Evolutionary conservation across 2,888 invertebrate genomes (phyloP).

Genomic region (Noctua comes): DNA sequence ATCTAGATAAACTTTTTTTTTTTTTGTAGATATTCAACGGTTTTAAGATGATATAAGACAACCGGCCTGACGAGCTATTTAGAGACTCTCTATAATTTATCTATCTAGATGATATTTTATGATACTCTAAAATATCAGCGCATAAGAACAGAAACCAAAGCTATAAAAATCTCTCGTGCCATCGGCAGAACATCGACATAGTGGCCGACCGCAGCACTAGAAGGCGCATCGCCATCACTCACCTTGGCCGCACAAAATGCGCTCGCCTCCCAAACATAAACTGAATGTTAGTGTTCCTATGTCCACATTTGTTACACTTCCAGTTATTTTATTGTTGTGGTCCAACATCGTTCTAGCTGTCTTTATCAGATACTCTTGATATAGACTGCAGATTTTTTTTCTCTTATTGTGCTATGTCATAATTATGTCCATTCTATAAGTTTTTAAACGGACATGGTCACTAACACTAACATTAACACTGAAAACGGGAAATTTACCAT

Average conservation of each 20-base stretch:
- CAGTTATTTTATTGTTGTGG: slow-evolving; percentile 47
- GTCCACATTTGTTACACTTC: slow-evolving; percentile 52
- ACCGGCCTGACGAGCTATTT: background rate
- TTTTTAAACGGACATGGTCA: too few species aligned
- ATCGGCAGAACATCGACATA: slow-evolving; percentile 40
- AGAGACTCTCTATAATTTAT: background rate
- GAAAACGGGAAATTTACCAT: too few species aligned
- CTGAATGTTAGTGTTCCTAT: slow-evolving; percentile 54
- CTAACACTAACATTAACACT: too few species aligned
- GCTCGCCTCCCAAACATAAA: slow-evolving; percentile 54
- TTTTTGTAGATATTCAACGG: background rate
- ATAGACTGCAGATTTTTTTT: slow-evolving; percentile 1
- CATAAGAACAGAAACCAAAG: background rate
- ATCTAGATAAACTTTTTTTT: background rate
- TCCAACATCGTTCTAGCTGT: slow-evolving; percentile 27
- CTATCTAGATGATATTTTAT: too few species aligned
- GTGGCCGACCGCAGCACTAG: slow-evolving; percentile 41
- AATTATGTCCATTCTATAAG: too few species aligned
- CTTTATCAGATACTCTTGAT: slow-evolving; percentile 39
- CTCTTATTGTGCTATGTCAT: background rate
- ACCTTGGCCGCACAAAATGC: slow-evolving; percentile 52
- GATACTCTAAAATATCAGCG: background rate
- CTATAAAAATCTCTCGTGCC: slow-evolving; percentile 10
- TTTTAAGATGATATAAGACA: background rate
- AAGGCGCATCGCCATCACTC: slow-evolving; percentile 51